These are phyloP conservation scores for Hipparchia semele DNA, from an alignment of 2,888 invertebrate species.

Conservation along the genomic window DNA sequence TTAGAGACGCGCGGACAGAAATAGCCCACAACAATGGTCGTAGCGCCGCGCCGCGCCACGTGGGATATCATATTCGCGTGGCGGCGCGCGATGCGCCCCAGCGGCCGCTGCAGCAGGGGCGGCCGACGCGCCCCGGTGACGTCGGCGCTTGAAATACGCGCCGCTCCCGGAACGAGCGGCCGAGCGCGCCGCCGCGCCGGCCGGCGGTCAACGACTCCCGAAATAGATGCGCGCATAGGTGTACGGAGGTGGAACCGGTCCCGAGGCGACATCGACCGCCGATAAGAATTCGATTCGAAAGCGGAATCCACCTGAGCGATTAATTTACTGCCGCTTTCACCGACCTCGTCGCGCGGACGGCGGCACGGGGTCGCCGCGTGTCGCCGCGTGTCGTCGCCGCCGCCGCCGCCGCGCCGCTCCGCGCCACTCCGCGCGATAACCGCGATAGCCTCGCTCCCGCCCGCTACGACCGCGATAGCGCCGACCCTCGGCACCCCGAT, in stretches of 20 bases:
- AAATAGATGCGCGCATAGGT: slow-evolving; percentile 65
- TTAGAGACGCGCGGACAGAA: slow-evolving; percentile 39
- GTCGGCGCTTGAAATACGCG: slow-evolving; percentile 44
- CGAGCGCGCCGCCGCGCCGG: slow-evolving; percentile 54
- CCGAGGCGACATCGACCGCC: slow-evolving; percentile 59
- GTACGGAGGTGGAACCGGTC: slow-evolving; percentile 64
- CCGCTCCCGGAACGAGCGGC: slow-evolving; percentile 34
- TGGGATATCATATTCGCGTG: slow-evolving; percentile 2
- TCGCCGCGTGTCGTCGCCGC: slow-evolving; percentile 8
- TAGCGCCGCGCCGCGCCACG: slow-evolving; percentile 24
- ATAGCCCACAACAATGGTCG: slow-evolving; percentile 43
- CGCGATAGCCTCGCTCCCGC: not conserved
- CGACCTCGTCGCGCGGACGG: slow-evolving; percentile 43
- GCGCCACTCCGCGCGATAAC: not conserved
- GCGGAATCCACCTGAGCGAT: slow-evolving; percentile 75
- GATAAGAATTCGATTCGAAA: slow-evolving; percentile 78
- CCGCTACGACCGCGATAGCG: too few relatives aligned
- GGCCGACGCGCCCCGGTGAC: slow-evolving; percentile 37
- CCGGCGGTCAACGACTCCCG: slow-evolving; percentile 81
- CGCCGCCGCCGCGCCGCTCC: not conserved
- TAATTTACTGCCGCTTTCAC: slow-evolving; percentile 73
- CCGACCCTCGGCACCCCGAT: too few relatives aligned
- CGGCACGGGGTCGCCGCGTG: slow-evolving; percentile 32
- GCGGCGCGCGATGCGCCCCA: not conserved
- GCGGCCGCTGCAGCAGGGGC: not conserved